Conservation (phyloP, 2,113 vertebrate genomes). For the Progne subis region DNA sequence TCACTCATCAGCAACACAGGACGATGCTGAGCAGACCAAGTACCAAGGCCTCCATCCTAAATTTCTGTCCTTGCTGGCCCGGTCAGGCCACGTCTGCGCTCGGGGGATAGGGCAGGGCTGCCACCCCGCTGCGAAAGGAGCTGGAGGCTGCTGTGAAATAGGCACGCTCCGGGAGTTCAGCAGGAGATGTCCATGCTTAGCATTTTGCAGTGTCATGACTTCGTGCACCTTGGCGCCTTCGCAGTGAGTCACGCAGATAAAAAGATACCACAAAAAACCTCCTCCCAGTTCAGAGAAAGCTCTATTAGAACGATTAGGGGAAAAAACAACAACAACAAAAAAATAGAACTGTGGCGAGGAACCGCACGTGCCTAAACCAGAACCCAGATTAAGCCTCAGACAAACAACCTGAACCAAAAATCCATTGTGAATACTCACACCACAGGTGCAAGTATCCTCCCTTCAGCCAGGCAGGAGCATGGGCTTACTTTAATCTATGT, state of each 20-base stretch:
- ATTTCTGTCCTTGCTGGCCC: neutral
- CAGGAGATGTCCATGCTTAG: neutral
- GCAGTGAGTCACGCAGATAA: neutral
- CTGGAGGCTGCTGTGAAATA: neutral
- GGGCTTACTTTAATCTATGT: neutral
- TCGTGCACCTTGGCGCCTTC: neutral
- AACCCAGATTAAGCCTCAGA: slow-evolving; percentile 1
- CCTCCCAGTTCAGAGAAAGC: neutral
- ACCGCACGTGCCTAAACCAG: neutral
- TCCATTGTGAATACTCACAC: neutral
- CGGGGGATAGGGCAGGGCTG: neutral
- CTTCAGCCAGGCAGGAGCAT: neutral
- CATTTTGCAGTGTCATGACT: neutral
- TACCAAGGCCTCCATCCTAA: neutral
- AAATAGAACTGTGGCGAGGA: neutral
- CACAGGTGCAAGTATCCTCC: neutral
- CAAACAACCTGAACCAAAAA: neutral
- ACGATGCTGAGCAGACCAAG: neutral
- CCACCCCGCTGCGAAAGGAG: accelerated
- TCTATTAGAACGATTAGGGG: neutral
- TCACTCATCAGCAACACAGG: neutral
- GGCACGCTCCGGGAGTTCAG: neutral
- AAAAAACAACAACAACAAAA: neutral
- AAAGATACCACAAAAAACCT: neutral
- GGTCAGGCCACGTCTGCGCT: neutral